A percentile compares a stretch with the other conserved stretches of the same genome.
Evolutionary conservation across 2,888 invertebrate genomes (phyloP).

Genomic region (Phasia obesa): DNA sequence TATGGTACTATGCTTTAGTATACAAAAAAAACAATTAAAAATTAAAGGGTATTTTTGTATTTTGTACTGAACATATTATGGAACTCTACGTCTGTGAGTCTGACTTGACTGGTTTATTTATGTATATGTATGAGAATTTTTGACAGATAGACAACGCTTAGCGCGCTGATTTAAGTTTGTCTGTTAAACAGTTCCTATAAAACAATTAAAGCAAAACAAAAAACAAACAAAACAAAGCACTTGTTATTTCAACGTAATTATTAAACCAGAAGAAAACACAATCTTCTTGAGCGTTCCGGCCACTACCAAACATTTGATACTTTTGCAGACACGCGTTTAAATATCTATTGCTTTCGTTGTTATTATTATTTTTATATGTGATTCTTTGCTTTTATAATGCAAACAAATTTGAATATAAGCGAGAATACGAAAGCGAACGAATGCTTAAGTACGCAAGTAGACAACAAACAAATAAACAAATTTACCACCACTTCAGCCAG

Average conservation of each 20-base stretch:
- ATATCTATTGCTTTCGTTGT: slow-evolving; percentile 29
- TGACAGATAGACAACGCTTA: too few species aligned
- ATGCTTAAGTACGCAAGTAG: slow-evolving; percentile 53
- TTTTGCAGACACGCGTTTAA: slow-evolving; percentile 58
- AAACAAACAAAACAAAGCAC: slow-evolving; percentile 6
- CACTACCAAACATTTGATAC: slow-evolving; percentile 63
- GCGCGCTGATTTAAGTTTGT: too few species aligned
- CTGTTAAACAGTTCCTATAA: background rate
- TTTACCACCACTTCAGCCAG: slow-evolving; percentile 52
- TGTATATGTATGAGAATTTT: too few species aligned
- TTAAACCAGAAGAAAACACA: slow-evolving; percentile 50
- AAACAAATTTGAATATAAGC: slow-evolving; percentile 41
- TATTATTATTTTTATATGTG: background rate
- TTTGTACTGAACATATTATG: too few species aligned
- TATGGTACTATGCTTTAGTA: too few species aligned
- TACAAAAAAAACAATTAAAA: too few species aligned
- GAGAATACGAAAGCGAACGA: slow-evolving; percentile 10
- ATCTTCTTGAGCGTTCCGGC: slow-evolving; percentile 25
- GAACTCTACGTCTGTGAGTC: too few species aligned
- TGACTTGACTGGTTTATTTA: too few species aligned
- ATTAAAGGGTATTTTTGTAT: too few species aligned
- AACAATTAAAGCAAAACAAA: slow-evolving; percentile 28
- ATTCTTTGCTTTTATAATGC: slow-evolving; percentile 14
- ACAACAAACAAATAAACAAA: slow-evolving; percentile 64
- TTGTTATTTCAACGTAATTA: slow-evolving; percentile 50